Percentiles rank a stretch among this genome's conserved stretches.
Conservation (phyloP, 1,140 invertebrate species). For the Atta texana region DNA sequence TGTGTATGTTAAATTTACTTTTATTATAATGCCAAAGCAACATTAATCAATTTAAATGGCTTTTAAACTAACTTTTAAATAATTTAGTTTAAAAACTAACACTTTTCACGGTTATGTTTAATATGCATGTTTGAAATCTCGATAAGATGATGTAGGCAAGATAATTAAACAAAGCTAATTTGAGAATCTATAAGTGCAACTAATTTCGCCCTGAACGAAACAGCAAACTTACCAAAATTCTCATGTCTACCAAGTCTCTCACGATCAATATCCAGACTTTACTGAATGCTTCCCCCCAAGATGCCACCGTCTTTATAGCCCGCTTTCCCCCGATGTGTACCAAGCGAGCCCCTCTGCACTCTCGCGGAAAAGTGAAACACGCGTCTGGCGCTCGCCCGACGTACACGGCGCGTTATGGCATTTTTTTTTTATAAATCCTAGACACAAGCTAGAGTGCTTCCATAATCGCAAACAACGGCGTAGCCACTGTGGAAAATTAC, state of each 20-base stretch:
- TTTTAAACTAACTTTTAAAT: not conserved
- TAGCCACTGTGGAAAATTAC: slow-evolving; percentile 42
- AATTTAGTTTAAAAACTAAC: not conserved
- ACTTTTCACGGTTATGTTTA: not conserved
- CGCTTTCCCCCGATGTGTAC: slow-evolving; percentile 74
- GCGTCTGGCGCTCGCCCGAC: slow-evolving; percentile 48
- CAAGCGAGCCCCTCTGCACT: slow-evolving; percentile 68
- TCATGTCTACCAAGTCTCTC: slow-evolving; percentile 78
- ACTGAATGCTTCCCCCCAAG: slow-evolving; percentile 84
- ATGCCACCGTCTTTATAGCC: slow-evolving; percentile 81
- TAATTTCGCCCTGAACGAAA: slow-evolving; percentile 2
- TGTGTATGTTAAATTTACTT: not conserved
- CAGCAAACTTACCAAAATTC: slow-evolving; percentile 80
- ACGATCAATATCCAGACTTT: slow-evolving; percentile 81
- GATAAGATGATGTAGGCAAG: not conserved
- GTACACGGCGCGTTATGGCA: slow-evolving; percentile 65
- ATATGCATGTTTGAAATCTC: not conserved
- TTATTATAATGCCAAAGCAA: not conserved
- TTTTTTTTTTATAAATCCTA: slow-evolving; percentile 65
- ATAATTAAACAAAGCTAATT: not conserved
- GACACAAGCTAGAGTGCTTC: slow-evolving; percentile 49
- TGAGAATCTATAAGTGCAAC: not conserved
- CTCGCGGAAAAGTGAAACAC: slow-evolving; percentile 75
- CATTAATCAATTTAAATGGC: not conserved
- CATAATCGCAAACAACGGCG: slow-evolving; percentile 69